Evolutionary conservation across 2,888 invertebrate genomes (phyloP), one percentile per base, ranked within the genome.

Genomic region (Erebia ligea): DNA sequence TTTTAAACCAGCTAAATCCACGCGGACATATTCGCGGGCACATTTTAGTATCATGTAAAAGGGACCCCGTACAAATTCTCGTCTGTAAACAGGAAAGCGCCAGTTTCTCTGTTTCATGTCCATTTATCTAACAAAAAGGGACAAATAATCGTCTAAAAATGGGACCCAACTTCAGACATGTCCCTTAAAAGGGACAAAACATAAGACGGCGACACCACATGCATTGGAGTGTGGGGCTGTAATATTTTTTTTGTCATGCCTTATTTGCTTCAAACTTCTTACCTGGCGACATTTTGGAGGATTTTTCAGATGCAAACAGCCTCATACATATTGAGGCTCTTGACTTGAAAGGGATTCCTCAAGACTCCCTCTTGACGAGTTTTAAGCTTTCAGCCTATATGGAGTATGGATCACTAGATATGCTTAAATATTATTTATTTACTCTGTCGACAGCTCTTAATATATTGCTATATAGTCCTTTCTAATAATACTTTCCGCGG

Each of bases 211-310:
- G 68, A 73, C 67, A 64, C 71, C 50, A 68, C 66, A 57, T 63
- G 59, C 68, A 68, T 42, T 48, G 61, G 61, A 71, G 70, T 67
- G 63, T 61, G 71, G 73, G 73, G 73, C 52, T 57, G 77, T 73
- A 76, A 73, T 75, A 73, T 73, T 76, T 75, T 77, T 76, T 77
- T 76, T 59, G 71, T 71, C 72, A 62, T 70, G 61, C 75, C 75
- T 76, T 76, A 72, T 72, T 75, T 73, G 50, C 68, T 67, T 63
- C 74, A 68, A 65, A 66, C 70, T 58, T 75, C 72, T 71, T 71
- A 45, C 72, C 56, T 72, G 70, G 70, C 69, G 73, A 69, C 69
- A 64, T 72, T 76, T 74, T 73, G 69, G 71, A 71, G 71, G 69
- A 58, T 73, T 72, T 50, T 52, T 66, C 69, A 74, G 76, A 71